phyloP scores from a whole-genome alignment of 2,888 invertebrate species.

The Agrotis ipsilon region DNA sequence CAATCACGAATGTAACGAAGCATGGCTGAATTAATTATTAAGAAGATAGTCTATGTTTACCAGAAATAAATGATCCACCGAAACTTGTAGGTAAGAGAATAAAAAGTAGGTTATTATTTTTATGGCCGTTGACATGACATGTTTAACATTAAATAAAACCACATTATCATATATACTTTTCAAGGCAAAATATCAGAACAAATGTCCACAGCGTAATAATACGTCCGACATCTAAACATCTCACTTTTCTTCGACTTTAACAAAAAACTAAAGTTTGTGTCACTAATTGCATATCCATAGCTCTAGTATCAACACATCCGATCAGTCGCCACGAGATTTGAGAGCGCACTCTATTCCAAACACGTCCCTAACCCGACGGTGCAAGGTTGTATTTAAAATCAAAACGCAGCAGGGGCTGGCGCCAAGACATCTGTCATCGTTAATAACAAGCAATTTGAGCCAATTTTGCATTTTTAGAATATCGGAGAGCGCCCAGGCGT shows the following conservation, averaged over 20 bases:
- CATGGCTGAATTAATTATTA: constrained; percentile 68
- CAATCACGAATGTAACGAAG: constrained; percentile 69
- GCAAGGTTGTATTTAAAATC: constrained; percentile 67
- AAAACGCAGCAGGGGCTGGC: constrained; percentile 74
- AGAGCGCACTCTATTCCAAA: constrained; percentile 54
- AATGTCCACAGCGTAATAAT: constrained; percentile 48
- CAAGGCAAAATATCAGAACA: constrained; percentile 48
- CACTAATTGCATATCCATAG: constrained; percentile 89
- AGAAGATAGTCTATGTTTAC: constrained; percentile 20
- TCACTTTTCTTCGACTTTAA: constrained; percentile 68
- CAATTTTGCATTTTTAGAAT: constrained; percentile 90
- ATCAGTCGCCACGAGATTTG: constrained; percentile 78
- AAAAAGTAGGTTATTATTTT: constrained; percentile 2
- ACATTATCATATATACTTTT: background rate
- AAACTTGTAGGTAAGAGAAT: constrained; percentile 17
- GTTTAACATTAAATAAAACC: background rate
- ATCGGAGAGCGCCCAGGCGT: constrained; percentile 85
- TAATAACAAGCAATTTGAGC: constrained; percentile 90
- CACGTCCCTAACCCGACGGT: constrained; percentile 53
- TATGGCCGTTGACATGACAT: background rate
- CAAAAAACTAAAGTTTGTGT: constrained; percentile 77
- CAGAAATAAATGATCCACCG: constrained; percentile 12
- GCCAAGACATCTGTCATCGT: constrained; percentile 91
- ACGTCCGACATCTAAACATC: constrained; percentile 67
- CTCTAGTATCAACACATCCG: constrained; percentile 88